Conservation (phyloP, 2,113 vertebrate genomes). For the Oxygymnocypris stewartii region DNA sequence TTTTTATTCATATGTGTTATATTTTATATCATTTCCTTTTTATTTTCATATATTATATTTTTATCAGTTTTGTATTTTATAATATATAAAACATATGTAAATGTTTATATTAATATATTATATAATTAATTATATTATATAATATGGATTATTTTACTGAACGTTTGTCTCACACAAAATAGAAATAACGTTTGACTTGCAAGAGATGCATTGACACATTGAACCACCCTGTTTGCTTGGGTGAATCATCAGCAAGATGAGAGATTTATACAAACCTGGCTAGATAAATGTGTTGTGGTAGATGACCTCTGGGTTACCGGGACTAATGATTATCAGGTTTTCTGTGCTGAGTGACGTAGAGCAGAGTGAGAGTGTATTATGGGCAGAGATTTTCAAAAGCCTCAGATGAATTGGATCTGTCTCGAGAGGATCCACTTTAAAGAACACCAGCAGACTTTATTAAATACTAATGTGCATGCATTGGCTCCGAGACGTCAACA, state of each 20-base stretch:
- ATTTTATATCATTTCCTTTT: too few species aligned
- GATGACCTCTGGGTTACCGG: slow-evolving; percentile 3
- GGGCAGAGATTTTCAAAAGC: slow-evolving; percentile 37
- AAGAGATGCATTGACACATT: background rate
- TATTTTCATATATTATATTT: too few species aligned
- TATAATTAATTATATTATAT: too few species aligned
- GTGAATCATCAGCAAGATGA: slow-evolving; percentile 27
- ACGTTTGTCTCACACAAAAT: too few species aligned
- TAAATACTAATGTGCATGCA: slow-evolving; percentile 45
- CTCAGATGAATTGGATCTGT: slow-evolving; percentile 35
- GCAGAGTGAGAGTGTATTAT: background rate
- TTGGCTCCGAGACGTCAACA: slow-evolving; percentile 13
- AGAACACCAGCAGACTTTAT: slow-evolving; percentile 40
- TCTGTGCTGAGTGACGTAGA: background rate
- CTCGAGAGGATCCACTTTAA: slow-evolving; percentile 45
- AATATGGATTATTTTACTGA: too few species aligned
- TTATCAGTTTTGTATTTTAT: too few species aligned
- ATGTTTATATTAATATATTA: too few species aligned
- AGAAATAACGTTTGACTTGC: too few species aligned
- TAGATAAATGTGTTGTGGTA: slow-evolving; percentile 46
- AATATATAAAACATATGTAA: too few species aligned
- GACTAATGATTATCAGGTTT: slow-evolving; percentile 1
- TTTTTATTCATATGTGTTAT: too few species aligned
- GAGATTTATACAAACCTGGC: slow-evolving; percentile 24
- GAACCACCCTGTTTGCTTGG: background rate